These are phyloP conservation scores for Pelochelys cantorii DNA, from an alignment of 2,797 vertebrate species.

Conservation along the genomic window DNA sequence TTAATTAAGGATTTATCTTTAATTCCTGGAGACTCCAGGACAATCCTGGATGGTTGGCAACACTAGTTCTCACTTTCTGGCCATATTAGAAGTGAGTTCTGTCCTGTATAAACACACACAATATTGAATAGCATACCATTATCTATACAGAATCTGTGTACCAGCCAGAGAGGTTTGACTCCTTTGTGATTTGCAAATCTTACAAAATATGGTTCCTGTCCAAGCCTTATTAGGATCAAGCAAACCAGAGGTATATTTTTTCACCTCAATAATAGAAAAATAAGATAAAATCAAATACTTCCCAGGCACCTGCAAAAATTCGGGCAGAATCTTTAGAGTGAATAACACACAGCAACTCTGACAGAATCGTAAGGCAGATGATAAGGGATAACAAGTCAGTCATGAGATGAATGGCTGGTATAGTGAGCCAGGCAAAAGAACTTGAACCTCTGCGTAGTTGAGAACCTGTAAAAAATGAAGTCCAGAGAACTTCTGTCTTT, in stretches of 20 bases:
- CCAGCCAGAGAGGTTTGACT: not conserved
- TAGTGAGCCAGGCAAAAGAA: not conserved
- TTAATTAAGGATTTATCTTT: too few species aligned
- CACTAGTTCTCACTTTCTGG: not conserved
- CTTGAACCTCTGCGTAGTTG: not conserved
- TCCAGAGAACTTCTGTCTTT: not conserved
- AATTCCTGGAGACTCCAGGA: too few species aligned
- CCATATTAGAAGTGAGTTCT: not conserved
- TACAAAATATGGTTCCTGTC: not conserved
- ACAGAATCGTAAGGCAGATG: slow-evolving; percentile 8
- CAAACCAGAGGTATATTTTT: slow-evolving; percentile 52
- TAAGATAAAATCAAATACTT: not conserved
- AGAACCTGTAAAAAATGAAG: not conserved
- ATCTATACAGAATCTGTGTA: not conserved
- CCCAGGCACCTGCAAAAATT: slow-evolving; percentile 16
- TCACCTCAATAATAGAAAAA: not conserved
- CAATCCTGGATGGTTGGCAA: too few species aligned
- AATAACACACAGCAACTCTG: not conserved
- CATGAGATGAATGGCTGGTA: slow-evolving; percentile 22
- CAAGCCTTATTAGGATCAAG: not conserved
- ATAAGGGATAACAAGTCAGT: slow-evolving; percentile 36
- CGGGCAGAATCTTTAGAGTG: slow-evolving; percentile 14
- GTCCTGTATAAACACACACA: not conserved
- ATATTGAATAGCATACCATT: not conserved
- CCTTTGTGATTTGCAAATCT: not conserved